These are phyloP conservation scores for Cosmia pyralina DNA, from an alignment of 2,888 invertebrate genomes.

Conservation along the genomic window DNA sequence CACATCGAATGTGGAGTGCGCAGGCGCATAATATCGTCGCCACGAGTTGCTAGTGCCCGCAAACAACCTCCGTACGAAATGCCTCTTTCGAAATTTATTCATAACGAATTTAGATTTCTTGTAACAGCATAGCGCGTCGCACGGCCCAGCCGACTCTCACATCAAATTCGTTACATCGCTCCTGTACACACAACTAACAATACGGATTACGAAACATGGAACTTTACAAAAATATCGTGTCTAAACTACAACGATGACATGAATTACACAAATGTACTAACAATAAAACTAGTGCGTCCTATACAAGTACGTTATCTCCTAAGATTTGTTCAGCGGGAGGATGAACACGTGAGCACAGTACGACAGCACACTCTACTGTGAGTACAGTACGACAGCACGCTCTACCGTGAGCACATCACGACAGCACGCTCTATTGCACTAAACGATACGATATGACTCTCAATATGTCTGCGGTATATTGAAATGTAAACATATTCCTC, in stretches of 20 bases:
- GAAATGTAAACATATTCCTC: constrained; percentile 60
- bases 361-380: constrained; percentile 27
- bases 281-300: constrained; percentile 50
- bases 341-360: constrained; percentile 3
- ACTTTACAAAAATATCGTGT: constrained; percentile 58
- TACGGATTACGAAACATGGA: constrained; percentile 41
- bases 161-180: constrained; percentile 50
- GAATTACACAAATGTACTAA: constrained; percentile 39
- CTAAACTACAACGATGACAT: constrained; percentile 49
- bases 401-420: background rate
- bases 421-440: constrained; percentile 42
- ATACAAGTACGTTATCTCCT: constrained; percentile 34
- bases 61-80: background rate
- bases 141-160: constrained; percentile 46
- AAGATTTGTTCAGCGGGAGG: constrained; percentile 55
- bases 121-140: constrained; percentile 2
- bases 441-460: constrained; percentile 78
- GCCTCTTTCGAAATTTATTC: too few relatives aligned
- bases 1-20: background rate
- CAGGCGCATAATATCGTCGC: too few relatives aligned
- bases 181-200: constrained; percentile 35
- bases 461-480: constrained; percentile 77
- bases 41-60: background rate
- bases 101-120: background rate
- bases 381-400: background rate